Evolutionary conservation across 1,140 invertebrate species (phyloP), one percentile per base, ranked within the genome.

Genomic region (Aethina tumida): DNA sequence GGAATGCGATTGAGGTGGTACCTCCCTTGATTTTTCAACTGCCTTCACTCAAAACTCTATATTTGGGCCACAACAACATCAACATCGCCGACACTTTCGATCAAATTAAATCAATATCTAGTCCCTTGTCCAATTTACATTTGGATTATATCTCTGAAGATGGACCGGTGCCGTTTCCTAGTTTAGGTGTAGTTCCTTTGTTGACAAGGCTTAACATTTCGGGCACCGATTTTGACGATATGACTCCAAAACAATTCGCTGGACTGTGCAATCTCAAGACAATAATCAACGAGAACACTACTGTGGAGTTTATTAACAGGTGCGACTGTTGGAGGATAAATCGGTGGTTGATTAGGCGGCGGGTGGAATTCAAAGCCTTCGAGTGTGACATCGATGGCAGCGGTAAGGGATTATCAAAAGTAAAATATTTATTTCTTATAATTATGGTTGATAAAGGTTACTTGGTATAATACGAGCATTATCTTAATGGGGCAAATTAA

Each of bases 31-130:
- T 77, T 33, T 72, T 75, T 20, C 63, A 71, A 37, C 38, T 75
- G 43, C 70, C 71, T 0, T 63, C 64, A 2, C 51, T 77, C 41
- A 62, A 70, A 45, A 73, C 71, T 49, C 47, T 77, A 7, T 74
- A 75, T 43, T 57, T 75, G 7, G 67, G 64, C 35, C 66, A 70
- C 28, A 75, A 77, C 53, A 51, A 53, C 25, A 45, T 45, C 3
- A 53, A 55, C 40, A 47, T 55, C 15, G 40, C 41, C 0, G 48
- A 53, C 14, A 32, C 32, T 15, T 17, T 55, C 12, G 50, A 55
- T 34, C 20, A 22, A 14, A 45, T 40, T 2, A 53, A 42, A 35
- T 50, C 50, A 6, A 48, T 53, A 16, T 25, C 28, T 10, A 47
- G 50, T 39, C 51, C 46, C 25, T 35, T 55, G 10, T 27, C 35